Percentiles rank a stretch among this genome's conserved stretches.
phyloP scores from a whole-genome alignment of 2,888 invertebrate genomes.

The Drosophila melanocephala region DNA sequence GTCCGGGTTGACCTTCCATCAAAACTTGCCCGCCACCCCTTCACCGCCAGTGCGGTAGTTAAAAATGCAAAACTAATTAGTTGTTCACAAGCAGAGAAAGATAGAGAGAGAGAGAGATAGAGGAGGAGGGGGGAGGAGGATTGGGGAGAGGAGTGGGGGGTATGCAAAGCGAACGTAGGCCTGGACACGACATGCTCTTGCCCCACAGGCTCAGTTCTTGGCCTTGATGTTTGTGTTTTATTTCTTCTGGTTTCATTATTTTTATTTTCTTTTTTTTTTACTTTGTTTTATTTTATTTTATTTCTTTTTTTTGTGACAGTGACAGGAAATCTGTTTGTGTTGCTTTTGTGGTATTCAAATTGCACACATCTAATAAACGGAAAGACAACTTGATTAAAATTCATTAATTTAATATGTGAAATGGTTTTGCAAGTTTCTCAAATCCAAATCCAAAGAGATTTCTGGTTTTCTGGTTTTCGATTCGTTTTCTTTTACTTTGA shows the following conservation, averaged over 20 bases:
- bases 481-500: neutral
- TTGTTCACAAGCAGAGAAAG: constrained; percentile 6
- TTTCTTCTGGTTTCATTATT: neutral
- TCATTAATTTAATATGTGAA: no score
- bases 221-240: constrained; percentile 46
- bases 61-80: constrained; percentile 76
- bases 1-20: neutral
- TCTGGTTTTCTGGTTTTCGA: neutral
- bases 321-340: constrained; percentile 9
- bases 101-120: neutral
- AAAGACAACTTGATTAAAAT: neutral
- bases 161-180: constrained; percentile 3
- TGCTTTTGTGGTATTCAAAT: neutral
- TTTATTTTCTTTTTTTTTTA: neutral
- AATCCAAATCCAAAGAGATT: neutral
- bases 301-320: neutral
- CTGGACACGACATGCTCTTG: constrained; percentile 50
- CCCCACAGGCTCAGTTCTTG: constrained; percentile 41
- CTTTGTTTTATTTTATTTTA: neutral
- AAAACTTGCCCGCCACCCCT: neutral
- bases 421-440: neutral
- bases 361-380: neutral
- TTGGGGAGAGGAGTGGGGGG: neutral
- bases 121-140: no score
- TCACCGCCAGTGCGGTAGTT: constrained; percentile 53